phyloP scores from a whole-genome alignment of 2,888 invertebrate species.

The Caenorhabditis sp. region DNA sequence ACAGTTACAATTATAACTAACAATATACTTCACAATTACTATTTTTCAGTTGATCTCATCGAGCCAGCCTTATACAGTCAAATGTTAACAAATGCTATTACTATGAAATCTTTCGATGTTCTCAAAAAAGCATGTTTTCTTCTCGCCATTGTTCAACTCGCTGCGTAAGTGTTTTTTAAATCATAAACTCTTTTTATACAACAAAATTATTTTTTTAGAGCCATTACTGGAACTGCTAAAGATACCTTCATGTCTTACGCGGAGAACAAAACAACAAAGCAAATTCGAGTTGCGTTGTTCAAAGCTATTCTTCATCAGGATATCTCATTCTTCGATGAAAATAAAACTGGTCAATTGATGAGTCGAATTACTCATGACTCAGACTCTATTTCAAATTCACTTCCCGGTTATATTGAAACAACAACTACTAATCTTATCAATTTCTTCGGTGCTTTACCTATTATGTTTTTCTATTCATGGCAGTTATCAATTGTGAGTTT shows the following conservation, averaged over 20 bases:
- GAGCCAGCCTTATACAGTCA: constrained; percentile 32
- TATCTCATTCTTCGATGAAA: constrained; percentile 71
- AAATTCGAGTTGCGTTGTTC: constrained; percentile 70
- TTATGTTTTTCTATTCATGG: constrained; percentile 42
- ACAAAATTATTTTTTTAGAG: background rate
- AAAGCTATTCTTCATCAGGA: constrained; percentile 70
- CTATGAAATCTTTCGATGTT: constrained; percentile 26
- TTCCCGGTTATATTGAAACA: constrained; percentile 36
- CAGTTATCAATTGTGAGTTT: constrained; percentile 19
- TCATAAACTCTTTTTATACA: background rate
- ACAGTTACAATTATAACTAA: too few species aligned
- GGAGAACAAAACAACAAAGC: constrained; percentile 37
- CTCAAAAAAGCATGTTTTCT: constrained; percentile 31
- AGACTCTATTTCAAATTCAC: constrained; percentile 30
- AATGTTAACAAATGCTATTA: constrained; percentile 29
- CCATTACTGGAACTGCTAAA: constrained; percentile 19
- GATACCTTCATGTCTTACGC: constrained; percentile 26
- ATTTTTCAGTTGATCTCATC: constrained; percentile 34
- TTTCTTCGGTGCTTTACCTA: constrained; percentile 27
- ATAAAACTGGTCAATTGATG: constrained; percentile 66
- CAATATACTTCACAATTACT: too few species aligned
- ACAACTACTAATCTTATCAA: constrained; percentile 24
- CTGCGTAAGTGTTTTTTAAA: background rate
- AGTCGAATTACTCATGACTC: constrained; percentile 34
- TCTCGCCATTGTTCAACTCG: constrained; percentile 28